Evolutionary conservation across 1,140 invertebrate genomes (phyloP).

Genomic region (Zaprionus capensis): DNA sequence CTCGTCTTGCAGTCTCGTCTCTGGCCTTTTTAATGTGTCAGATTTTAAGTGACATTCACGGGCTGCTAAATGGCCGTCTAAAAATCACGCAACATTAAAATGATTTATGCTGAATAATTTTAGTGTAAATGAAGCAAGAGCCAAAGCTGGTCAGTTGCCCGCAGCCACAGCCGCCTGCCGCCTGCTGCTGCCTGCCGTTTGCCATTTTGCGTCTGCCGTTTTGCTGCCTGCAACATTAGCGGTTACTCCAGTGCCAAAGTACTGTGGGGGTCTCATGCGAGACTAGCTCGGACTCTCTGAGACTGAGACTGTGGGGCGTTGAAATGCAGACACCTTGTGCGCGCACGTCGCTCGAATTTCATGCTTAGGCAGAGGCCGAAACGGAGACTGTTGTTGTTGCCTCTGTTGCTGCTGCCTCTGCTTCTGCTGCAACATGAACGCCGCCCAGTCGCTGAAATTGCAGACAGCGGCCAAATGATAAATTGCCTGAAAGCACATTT

Average conservation of each 20-base stretch:
- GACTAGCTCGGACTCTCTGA: slow-evolving; percentile 5
- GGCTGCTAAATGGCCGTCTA: slow-evolving; percentile 78
- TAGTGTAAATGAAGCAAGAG: slow-evolving; percentile 79
- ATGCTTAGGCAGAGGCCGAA: slow-evolving; percentile 46
- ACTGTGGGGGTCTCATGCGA: slow-evolving; percentile 22
- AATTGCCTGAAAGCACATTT: slow-evolving; percentile 77
- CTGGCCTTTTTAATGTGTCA: slow-evolving; percentile 72
- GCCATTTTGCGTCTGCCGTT: too few relatives aligned
- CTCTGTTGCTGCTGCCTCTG: slow-evolving; percentile 30
- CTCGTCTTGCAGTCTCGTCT: slow-evolving; percentile 30
- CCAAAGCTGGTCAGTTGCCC: slow-evolving; percentile 42
- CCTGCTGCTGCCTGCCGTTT: slow-evolving; percentile 10
- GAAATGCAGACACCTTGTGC: slow-evolving; percentile 79
- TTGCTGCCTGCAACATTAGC: slow-evolving; percentile 7
- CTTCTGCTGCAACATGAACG: slow-evolving; percentile 68
- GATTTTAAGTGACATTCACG: slow-evolving; percentile 79
- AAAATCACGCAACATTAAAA: slow-evolving; percentile 81
- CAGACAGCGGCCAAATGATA: slow-evolving; percentile 77
- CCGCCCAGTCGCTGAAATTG: slow-evolving; percentile 72
- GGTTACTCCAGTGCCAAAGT: slow-evolving; percentile 6
- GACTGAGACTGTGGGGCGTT: slow-evolving; percentile 57
- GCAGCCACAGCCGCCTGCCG: slow-evolving; percentile 14
- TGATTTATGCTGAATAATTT: slow-evolving; percentile 81
- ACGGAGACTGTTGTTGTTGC: slow-evolving; percentile 13
- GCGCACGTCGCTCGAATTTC: slow-evolving; percentile 76